Evolutionary conservation across 2,113 vertebrate species (phyloP), one percentile per base, ranked within the genome.

Genomic region (Myrmophylax atrothorax): DNA sequence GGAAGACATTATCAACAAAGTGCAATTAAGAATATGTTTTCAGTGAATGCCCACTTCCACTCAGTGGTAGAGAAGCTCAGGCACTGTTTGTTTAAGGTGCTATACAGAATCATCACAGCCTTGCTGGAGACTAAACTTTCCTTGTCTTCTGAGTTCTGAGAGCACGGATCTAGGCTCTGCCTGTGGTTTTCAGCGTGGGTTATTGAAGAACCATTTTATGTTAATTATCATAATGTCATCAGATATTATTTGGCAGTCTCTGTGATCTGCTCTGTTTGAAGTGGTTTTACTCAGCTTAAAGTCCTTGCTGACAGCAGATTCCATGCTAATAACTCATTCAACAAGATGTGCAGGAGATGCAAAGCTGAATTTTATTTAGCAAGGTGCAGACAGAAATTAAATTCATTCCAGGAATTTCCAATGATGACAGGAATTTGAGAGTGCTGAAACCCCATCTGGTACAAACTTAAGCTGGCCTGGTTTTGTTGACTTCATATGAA

Each of bases 231-330:
- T 49, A 80, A 89, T 94, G 85, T 92, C 69, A 96, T 95, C 96
- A 94, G 90, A 87, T 72, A 89, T 90, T 96, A 94, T 94, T 94
- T 92, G 80, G 69, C 83, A 92, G 53, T 58, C 69, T 46, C 69
- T 96, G 68, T 96, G 96, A 97, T 93, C 85, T 68, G 37, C 73
- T 86, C 55, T 76, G 83, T 96, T 97, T 96, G 96, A 97, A 96
- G 96, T 97, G 96, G 95, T 93, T 96, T 96, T 78, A 76, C 90
- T 81, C 29, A 90, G 87, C 18, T 77, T 90, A 9, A 92, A 91
- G 94, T 93, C 95, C 87, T 74, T 87, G 46, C 87, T 93, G 72
- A 90, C 68, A 94, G 52, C 17, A 84, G 60, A 90, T 92, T 72
- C 74, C 95, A 82, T 64, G 29, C 78, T 69, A 96, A 89, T 84